Evolutionary conservation across 2,797 vertebrate species (phyloP), one percentile per base, ranked within the genome.

Genomic region (Dromococcyx pavoninus): DNA sequence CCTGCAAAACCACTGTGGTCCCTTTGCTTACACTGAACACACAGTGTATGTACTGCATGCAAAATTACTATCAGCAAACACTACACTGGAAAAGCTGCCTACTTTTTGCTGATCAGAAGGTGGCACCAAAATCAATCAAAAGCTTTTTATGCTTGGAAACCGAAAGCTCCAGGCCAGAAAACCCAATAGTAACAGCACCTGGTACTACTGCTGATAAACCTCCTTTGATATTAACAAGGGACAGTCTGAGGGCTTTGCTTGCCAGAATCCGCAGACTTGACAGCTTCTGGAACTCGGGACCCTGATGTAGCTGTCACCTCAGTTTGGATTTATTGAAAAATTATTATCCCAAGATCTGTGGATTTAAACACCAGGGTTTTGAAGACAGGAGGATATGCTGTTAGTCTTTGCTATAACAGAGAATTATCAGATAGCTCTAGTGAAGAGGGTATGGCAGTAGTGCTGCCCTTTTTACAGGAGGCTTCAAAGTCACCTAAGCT

Each of bases 91-190:
- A 62, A 58, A 93, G n/a, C 61, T 94, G 86, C 84, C 83, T 72
- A 91, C 93, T 92, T 88, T 39, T 54, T 58, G 10, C n/a, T 72
- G 70, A 65, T 78, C 94, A 97, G 94, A 93, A 97, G 96, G 88
- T 98, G 97, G 97, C 96, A 97, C 91, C 90, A 96, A 93, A 97
- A 96, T 82, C 94, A 97, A 77, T 66, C 48, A 33, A 91, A 92
- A 94, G 64, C 9, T 92, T 87, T 77, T 67, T 44, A 57, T 7
- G 15, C n/a, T 7, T 74, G 57, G 54, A 83, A 95, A 75, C 13
- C 0, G 9, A 57, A 75, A 58, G 82, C 46, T 51, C 44, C 10
- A 65, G 35, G 15, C 46, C 51, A 58, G 67, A 69, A 87, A 79
- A 77, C 8, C n/a, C 39, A 64, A 82, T 12, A 13, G 17, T 30